Evolutionary conservation across 2,113 vertebrate species (phyloP).

Genomic region (Hippocampus zosterae): DNA sequence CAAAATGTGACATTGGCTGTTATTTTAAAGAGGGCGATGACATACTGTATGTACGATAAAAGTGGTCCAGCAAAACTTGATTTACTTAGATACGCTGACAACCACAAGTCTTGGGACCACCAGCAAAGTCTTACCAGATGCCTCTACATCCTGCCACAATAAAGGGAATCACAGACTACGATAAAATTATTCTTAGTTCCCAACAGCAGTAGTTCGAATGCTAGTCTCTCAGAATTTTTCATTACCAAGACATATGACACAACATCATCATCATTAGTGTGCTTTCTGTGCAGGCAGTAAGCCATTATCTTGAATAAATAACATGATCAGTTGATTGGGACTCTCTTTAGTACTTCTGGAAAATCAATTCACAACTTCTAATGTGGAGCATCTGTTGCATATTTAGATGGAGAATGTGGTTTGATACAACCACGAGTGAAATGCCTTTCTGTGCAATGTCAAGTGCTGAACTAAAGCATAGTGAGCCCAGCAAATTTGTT

Average conservation of each 20-base stretch:
- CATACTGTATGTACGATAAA: no score
- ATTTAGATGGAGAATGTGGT: slow-evolving; percentile 4
- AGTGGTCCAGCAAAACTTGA: no score
- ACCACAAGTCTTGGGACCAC: not conserved
- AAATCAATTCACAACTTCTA: not conserved
- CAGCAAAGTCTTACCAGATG: not conserved
- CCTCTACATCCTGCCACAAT: no score
- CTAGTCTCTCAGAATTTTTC: not conserved
- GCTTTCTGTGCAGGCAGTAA: not conserved
- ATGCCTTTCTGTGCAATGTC: not conserved
- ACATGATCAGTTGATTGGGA: not conserved
- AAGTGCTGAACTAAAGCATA: slow-evolving; percentile 6
- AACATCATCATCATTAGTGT: not conserved
- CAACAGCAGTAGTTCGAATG: not conserved
- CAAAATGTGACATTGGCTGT: no score
- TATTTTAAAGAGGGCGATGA: no score
- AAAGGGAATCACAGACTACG: not conserved
- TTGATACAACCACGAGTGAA: slow-evolving; percentile 19
- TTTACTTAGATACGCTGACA: not conserved
- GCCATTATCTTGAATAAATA: not conserved
- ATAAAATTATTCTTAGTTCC: not conserved
- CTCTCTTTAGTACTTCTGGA: not conserved
- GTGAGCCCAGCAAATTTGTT: not conserved
- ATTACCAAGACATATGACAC: not conserved
- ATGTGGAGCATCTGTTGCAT: not conserved